These are phyloP conservation scores for Aquatica leii DNA, from an alignment of 2,888 invertebrate genomes.

Conservation along the genomic window DNA sequence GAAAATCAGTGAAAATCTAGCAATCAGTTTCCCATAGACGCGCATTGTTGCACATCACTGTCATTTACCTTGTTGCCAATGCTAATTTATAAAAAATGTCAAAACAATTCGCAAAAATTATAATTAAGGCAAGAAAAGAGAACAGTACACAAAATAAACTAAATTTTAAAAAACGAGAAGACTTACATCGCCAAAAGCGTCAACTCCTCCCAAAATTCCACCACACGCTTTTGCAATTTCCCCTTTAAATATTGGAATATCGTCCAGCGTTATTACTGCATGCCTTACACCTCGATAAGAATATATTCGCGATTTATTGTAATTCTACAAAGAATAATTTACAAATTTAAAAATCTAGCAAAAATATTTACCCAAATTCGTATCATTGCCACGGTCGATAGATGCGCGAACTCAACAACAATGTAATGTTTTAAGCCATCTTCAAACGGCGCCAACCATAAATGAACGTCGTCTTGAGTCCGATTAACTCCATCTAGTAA, in stretches of 20 bases:
- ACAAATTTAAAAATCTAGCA: neutral
- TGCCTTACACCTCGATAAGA: conserved; percentile 80
- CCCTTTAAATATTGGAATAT: conserved; percentile 75
- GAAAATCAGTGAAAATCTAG: too few species aligned
- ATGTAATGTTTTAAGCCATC: conserved; percentile 68
- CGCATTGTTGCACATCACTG: too few species aligned
- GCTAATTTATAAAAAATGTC: too few species aligned
- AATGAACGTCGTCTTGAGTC: conserved; percentile 79
- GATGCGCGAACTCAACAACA: conserved; percentile 65
- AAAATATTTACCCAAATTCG: conserved; percentile 53
- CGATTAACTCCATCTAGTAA: conserved; percentile 75
- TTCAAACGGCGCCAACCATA: conserved; percentile 77
- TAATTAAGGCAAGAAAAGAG: too few species aligned
- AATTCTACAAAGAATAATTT: conserved; percentile 70
- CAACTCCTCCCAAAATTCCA: conserved; percentile 72
- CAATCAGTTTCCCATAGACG: too few species aligned
- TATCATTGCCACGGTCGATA: conserved; percentile 52
- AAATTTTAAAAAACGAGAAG: too few species aligned
- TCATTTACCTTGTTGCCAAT: too few species aligned
- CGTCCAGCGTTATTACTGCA: conserved; percentile 75
- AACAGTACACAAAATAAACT: too few species aligned
- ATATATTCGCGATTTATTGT: conserved; percentile 87
- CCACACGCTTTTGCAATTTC: conserved; percentile 84
- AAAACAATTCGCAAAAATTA: too few species aligned
- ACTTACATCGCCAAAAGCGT: conserved; percentile 76